phyloP scores from a whole-genome alignment of 2,113 vertebrate species.

The Gila orcuttii region DNA sequence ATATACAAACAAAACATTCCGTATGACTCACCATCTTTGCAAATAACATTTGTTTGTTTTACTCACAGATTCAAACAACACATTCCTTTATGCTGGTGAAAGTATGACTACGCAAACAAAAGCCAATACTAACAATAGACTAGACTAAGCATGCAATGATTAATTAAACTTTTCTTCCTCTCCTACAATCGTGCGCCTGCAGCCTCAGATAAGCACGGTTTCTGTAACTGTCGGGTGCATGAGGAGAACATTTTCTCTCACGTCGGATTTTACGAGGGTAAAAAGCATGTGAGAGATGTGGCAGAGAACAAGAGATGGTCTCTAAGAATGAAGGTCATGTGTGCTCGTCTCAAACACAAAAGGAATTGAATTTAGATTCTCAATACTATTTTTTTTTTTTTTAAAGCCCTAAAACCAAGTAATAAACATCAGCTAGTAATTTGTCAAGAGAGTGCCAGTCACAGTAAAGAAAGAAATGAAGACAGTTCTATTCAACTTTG shows the following conservation, averaged over 20 bases:
- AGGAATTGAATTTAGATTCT: neutral
- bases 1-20: neutral
- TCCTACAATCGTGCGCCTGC: neutral
- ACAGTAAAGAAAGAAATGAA: neutral
- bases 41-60: neutral
- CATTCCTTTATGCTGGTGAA: neutral
- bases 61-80: neutral
- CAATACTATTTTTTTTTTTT: neutral
- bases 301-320: neutral
- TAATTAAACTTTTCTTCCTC: constrained; percentile 5
- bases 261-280: neutral
- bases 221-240: neutral
- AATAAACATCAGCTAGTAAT: neutral
- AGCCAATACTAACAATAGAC: neutral
- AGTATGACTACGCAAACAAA: neutral
- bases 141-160: neutral
- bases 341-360: neutral
- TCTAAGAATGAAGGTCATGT: neutral
- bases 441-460: neutral
- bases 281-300: neutral
- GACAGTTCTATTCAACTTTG: neutral
- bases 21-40: neutral
- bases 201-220: neutral
- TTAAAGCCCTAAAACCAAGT: neutral
- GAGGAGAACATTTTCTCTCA: neutral